Evolutionary conservation across 2,888 invertebrate species (phyloP).

Genomic region (Peribatodes rhomboidaria): DNA sequence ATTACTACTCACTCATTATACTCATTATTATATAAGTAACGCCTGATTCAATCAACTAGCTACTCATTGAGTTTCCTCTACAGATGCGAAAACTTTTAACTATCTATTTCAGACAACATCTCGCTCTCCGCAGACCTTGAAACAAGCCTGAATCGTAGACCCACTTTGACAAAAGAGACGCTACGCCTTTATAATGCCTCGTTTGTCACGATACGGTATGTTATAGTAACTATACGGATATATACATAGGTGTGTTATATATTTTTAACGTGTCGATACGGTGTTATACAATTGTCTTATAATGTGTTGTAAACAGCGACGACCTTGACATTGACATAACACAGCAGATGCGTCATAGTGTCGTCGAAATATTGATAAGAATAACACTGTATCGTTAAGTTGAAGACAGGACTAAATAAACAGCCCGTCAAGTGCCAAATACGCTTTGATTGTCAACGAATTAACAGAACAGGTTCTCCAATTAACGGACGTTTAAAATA

Average conservation of each 20-base stretch:
- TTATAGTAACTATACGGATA: not conserved
- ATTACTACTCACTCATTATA: too few species aligned
- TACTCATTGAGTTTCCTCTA: not conserved
- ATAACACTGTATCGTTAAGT: not conserved
- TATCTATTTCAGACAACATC: constrained; percentile 4
- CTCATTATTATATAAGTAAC: too few species aligned
- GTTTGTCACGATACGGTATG: constrained; percentile 24
- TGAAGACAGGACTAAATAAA: not conserved
- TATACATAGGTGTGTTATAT: too few species aligned
- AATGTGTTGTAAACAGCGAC: constrained; percentile 4
- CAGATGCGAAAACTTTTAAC: constrained; percentile 6
- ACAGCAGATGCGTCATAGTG: not conserved
- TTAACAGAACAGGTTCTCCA: too few species aligned
- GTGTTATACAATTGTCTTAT: not conserved
- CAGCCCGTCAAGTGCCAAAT: not conserved
- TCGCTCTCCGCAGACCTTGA: constrained; percentile 26
- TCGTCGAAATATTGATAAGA: constrained; percentile 5
- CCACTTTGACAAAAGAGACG: constrained; percentile 19
- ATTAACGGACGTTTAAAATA: too few species aligned
- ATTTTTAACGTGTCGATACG: too few species aligned
- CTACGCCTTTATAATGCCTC: constrained; percentile 20
- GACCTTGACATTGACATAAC: constrained; percentile 16
- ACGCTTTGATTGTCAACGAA: not conserved
- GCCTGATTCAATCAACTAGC: too few species aligned
- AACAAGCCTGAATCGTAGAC: constrained; percentile 24